phyloP scores from a whole-genome alignment of 2,113 vertebrate species.

The Baryphthengus martii region DNA sequence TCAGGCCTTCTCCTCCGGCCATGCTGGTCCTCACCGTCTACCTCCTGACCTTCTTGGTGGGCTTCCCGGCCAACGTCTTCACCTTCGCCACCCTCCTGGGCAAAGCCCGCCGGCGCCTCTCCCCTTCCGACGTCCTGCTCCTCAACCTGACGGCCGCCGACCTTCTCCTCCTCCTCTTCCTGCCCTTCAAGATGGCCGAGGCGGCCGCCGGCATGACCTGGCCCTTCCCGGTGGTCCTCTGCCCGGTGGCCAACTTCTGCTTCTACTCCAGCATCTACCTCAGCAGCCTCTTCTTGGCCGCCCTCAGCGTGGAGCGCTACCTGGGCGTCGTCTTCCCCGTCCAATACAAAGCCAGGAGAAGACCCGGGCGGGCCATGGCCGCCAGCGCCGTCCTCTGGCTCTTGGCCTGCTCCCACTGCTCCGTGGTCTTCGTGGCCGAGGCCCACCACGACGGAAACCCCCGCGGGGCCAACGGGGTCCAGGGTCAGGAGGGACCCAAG shows the following conservation, averaged over 20 bases:
- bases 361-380: constrained; percentile 65
- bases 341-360: constrained; percentile 74
- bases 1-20: neutral
- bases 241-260: constrained; percentile 79
- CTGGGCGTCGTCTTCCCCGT: constrained; percentile 86
- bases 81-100: constrained; percentile 80
- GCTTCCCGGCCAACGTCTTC: constrained; percentile 83
- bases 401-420: constrained; percentile 76
- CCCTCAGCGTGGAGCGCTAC: constrained; percentile 87
- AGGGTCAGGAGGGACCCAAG: too few species aligned
- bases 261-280: constrained; percentile 91
- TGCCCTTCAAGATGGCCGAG: constrained; percentile 87
- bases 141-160: constrained; percentile 88
- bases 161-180: constrained; percentile 84
- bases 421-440: constrained; percentile 74
- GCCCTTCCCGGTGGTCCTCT: constrained; percentile 73
- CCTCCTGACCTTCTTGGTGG: constrained; percentile 80
- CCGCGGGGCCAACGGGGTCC: too few species aligned
- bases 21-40: constrained; percentile 78
- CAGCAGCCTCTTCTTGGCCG: constrained; percentile 85
- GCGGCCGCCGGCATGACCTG: constrained; percentile 69
- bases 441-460: neutral
- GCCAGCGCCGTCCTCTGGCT: constrained; percentile 81
- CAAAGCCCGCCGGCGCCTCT: constrained; percentile 76
- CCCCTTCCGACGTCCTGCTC: constrained; percentile 83